A percentile compares a stretch with the other conserved stretches of the same genome.
phyloP scores from a whole-genome alignment of 2,797 vertebrate genomes.

The Macropus fuliginosus region DNA sequence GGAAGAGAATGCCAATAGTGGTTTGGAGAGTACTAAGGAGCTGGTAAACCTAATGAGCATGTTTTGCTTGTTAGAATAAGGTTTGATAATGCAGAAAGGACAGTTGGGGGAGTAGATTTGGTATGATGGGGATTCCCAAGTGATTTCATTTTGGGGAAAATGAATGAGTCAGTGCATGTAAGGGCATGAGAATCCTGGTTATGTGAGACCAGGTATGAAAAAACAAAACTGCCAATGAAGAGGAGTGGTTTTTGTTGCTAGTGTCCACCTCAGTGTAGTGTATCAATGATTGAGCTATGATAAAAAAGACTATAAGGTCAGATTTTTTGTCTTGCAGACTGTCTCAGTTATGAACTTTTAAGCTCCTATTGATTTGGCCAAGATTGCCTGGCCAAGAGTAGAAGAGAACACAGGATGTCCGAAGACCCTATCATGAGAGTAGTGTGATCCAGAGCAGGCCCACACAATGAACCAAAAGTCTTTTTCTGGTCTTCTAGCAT shows the following conservation, averaged over 20 bases:
- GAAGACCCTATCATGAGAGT: not conserved
- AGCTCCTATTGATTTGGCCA: not conserved
- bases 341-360: not conserved
- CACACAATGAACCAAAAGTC: not conserved
- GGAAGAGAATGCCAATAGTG: not conserved
- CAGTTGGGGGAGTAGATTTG: not conserved
- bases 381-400: not conserved
- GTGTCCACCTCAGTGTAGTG: not conserved
- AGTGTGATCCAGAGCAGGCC: not conserved
- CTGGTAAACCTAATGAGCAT: not conserved
- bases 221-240: not conserved
- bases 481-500: not conserved
- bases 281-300: not conserved
- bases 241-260: not conserved
- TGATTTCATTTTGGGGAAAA: not conserved
- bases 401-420: not conserved
- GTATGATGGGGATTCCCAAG: not conserved
- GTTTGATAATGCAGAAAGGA: not conserved
- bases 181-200: not conserved
- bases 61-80: not conserved
- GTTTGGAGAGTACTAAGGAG: not conserved
- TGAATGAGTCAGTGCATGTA: not conserved
- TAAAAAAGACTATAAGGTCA: not conserved
- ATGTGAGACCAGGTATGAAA: not conserved
- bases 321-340: not conserved